Evolutionary conservation across 2,888 invertebrate species (phyloP), one percentile per base, ranked within the genome.

Genomic region (Aphidoletes aphidimyza): DNA sequence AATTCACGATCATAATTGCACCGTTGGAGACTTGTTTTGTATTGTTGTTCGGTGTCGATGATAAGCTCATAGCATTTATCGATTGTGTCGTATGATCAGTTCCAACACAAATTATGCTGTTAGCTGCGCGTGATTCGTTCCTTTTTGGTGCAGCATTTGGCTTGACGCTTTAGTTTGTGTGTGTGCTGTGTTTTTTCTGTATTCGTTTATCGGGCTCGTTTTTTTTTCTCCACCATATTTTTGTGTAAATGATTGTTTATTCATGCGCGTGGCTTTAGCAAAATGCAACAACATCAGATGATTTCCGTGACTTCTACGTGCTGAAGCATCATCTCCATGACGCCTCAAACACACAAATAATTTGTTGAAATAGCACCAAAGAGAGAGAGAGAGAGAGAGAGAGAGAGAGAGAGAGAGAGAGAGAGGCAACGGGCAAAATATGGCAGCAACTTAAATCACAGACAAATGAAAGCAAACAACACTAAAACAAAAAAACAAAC

Each of bases 101-200:
- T 69, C n/a, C 30, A 69, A 69, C 69, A 69, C 69, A 69, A 69
- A 69, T 69, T 69, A 69, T 69, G 69, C 69, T 69, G 69, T 69
- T 69, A 69, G 69, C 30, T 34, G 69, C 69, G 69, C 69, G 69
- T 69, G 69, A 69, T 69, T 69, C 30, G 34, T 34, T 69, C 30
- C 69, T 69, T 69, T 69, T 69, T 69, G 17, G 69, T 69, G 69
- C 0, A 22, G 54, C 54, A 54, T 22, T 54, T 54, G n/a, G n/a
- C 54, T 47, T 47, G 9, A 19, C 39, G 5, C 11, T 8, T 39
- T 39, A 8, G 39, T 39, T 39, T 47, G 47, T 47, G n/a, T n/a
- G n/a, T 19, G 6, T 47, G 8, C 19, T 47, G 8, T 47, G 8
- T 47, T 14, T 54, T 22, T 54, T 54, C 22, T 22, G 3, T 22